phyloP scores from a whole-genome alignment of 2,888 invertebrate species.

The Trissolcus japonicus region DNA sequence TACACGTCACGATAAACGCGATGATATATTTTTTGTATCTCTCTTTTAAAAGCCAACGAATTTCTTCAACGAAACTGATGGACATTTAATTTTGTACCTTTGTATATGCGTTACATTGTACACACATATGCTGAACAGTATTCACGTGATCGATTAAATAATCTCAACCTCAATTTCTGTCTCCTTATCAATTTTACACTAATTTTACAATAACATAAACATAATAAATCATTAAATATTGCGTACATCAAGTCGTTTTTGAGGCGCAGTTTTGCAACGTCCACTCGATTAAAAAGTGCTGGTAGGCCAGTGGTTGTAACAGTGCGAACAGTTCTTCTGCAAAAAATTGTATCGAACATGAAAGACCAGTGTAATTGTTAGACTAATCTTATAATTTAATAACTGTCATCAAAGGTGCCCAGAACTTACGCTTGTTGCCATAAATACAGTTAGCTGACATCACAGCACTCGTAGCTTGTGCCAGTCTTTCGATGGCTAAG shows the following conservation, averaged over 20 bases:
- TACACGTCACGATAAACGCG: not conserved
- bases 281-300: slow-evolving; percentile 74
- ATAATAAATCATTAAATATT: no score
- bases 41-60: slow-evolving; percentile 10
- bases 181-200: no score
- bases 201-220: no score
- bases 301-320: slow-evolving; percentile 71
- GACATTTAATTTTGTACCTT: slow-evolving; percentile 55
- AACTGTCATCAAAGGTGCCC: no score
- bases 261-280: slow-evolving; percentile 72
- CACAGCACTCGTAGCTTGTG: slow-evolving; percentile 89
- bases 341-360: slow-evolving; percentile 11
- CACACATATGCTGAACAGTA: slow-evolving; percentile 53
- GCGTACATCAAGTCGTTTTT: slow-evolving; percentile 57
- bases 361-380: not conserved
- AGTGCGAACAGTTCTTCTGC: slow-evolving; percentile 72
- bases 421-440: slow-evolving; percentile 83
- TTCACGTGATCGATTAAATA: slow-evolving; percentile 12
- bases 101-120: slow-evolving; percentile 55
- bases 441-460: slow-evolving; percentile 87
- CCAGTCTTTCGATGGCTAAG: slow-evolving; percentile 83
- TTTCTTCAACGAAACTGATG: slow-evolving; percentile 26
- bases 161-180: not conserved
- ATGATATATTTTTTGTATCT: slow-evolving; percentile 35
- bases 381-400: no score